Percentiles rank a stretch among this genome's conserved stretches.
Conservation (phyloP, 2,113 vertebrate genomes). For the Gyps fulvus region DNA sequence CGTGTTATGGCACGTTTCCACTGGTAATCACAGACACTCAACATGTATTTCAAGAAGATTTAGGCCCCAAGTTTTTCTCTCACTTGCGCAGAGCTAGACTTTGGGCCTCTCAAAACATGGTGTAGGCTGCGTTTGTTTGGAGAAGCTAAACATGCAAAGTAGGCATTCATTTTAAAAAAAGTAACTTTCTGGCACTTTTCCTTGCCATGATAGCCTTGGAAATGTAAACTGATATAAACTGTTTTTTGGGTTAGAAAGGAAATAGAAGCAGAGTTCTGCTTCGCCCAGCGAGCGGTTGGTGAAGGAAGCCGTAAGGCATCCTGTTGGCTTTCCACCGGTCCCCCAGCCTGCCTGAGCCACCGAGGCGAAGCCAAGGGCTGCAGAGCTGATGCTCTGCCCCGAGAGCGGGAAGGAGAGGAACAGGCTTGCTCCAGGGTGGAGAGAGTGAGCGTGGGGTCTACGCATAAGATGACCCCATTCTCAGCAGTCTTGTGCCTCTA, state of each 20-base stretch:
- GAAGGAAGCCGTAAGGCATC: accelerated
- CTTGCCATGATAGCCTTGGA: constrained; percentile 33
- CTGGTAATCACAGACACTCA: constrained; percentile 42
- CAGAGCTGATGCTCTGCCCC: not conserved
- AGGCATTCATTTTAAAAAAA: not conserved
- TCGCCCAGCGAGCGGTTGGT: accelerated
- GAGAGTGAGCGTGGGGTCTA: not conserved
- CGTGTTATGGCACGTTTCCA: constrained; percentile 55
- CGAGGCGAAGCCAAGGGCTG: accelerated
- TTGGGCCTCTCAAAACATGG: not conserved
- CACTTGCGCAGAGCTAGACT: constrained; percentile 19
- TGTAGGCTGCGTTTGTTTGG: not conserved
- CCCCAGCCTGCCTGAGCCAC: not conserved
- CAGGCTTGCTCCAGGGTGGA: not conserved
- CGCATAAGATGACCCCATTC: accelerated
- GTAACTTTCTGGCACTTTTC: constrained; percentile 32
- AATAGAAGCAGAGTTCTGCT: not conserved
- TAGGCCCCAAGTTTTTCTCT: constrained; percentile 39
- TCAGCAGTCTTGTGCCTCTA: not conserved
- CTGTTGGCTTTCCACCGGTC: accelerated
- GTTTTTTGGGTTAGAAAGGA: not conserved
- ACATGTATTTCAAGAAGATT: constrained; percentile 32
- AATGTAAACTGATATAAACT: constrained; percentile 45
- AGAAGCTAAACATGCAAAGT: not conserved
- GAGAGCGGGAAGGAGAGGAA: accelerated